phyloP scores from a whole-genome alignment of 2,888 invertebrate genomes.

The Pseudeuparius sepicola region DNA sequence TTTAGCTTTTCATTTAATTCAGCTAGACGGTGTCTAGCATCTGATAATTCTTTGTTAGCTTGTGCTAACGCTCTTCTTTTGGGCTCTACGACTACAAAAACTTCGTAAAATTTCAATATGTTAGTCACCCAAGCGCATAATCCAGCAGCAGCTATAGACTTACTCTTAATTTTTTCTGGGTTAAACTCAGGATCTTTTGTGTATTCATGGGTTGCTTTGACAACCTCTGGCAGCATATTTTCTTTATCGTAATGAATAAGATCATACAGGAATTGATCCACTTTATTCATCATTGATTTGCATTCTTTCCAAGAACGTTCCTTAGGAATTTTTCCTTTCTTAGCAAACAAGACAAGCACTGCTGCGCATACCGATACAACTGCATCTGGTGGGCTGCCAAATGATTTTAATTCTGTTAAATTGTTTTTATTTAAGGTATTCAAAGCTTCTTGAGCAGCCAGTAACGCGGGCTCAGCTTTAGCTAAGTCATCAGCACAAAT shows the following conservation, averaged over 20 bases:
- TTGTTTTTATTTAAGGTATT: constrained; percentile 90
- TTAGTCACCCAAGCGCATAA: constrained; percentile 93
- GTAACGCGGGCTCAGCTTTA: constrained; percentile 83
- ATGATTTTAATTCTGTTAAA: constrained; percentile 87
- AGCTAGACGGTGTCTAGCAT: constrained; percentile 70
- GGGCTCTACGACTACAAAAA: constrained; percentile 87
- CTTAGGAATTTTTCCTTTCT: constrained; percentile 77
- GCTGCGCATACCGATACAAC: constrained; percentile 82
- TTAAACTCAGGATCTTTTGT: constrained; percentile 68
- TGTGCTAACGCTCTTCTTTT: constrained; percentile 76
- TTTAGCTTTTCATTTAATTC: constrained; percentile 64
- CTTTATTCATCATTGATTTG: constrained; percentile 78
- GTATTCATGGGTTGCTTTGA: constrained; percentile 63
- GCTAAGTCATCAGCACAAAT: constrained; percentile 83
- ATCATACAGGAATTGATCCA: constrained; percentile 75
- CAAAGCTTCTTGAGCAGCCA: constrained; percentile 82
- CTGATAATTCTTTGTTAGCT: constrained; percentile 74
- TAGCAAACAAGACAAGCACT: constrained; percentile 76
- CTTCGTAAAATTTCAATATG: constrained; percentile 79
- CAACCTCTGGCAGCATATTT: constrained; percentile 79
- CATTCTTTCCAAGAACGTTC: constrained; percentile 89
- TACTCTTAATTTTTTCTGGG: constrained; percentile 70
- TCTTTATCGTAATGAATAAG: constrained; percentile 87
- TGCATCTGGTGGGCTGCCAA: constrained; percentile 82
- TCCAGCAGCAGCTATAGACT: constrained; percentile 87